A percentile compares a stretch with the other conserved stretches of the same genome.
These are phyloP conservation scores for Pelodiscus sinensis DNA, from an alignment of 2,113 vertebrate species.

Conservation along the genomic window DNA sequence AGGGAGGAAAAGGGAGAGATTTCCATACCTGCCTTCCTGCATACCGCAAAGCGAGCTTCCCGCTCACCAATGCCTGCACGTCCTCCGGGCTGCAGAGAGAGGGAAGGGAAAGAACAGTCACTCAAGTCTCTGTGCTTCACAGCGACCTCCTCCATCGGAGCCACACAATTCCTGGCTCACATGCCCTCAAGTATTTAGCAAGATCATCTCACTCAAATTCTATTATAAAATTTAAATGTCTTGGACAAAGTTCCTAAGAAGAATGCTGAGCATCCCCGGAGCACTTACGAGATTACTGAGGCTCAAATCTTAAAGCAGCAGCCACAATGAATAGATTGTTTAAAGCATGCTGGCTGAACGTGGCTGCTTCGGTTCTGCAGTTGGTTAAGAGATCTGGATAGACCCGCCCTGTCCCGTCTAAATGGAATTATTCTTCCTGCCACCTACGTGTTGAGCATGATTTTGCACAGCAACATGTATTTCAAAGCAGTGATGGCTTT, in stretches of 20 bases:
- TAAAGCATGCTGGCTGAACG: background rate
- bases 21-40: conserved; percentile 90
- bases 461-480: conserved; percentile 99
- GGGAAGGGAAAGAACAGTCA: conserved; percentile 8
- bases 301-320: background rate
- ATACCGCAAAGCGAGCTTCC: conserved; percentile 94
- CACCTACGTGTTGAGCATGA: conserved; percentile 95
- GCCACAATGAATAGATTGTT: background rate
- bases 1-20: background rate
- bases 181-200: background rate
- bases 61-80: conserved; percentile 94
- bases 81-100: conserved; percentile 89
- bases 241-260: background rate
- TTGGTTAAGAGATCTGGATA: background rate
- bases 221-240: background rate
- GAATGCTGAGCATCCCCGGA: background rate
- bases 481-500: conserved; percentile 96
- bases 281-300: rapidly evolving
- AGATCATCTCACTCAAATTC: background rate
- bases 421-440: rapidly evolving
- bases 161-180: background rate
- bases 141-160: background rate
- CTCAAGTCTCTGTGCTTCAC: background rate
- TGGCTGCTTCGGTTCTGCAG: background rate
- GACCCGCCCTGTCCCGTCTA: background rate